Conservation (phyloP, 2,797 vertebrate genomes). For the Semotilus atromaculatus region DNA sequence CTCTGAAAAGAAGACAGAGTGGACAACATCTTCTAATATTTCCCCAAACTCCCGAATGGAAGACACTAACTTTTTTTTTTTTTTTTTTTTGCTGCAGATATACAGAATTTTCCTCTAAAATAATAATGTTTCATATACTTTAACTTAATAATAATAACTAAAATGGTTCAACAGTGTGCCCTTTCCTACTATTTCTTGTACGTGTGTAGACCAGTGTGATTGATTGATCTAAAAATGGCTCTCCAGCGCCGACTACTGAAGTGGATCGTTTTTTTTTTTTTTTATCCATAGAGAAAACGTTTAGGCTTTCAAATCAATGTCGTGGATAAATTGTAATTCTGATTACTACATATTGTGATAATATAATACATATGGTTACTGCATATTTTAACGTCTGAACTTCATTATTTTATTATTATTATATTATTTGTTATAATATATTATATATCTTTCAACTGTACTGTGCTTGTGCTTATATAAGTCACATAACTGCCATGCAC, state of each 20-base stretch:
- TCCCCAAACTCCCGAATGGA: neutral
- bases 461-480: neutral
- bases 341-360: neutral
- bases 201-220: neutral
- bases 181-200: neutral
- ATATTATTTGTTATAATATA: neutral
- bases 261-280: conserved; percentile 1
- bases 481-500: neutral
- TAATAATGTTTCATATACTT: neutral
- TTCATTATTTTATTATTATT: too few species aligned
- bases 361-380: neutral
- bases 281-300: too few species aligned
- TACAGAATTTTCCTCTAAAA: too few species aligned
- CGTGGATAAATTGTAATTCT: neutral
- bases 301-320: neutral
- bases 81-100: neutral
- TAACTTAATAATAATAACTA: neutral
- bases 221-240: neutral
- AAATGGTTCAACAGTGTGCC: neutral
- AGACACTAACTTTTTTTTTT: neutral
- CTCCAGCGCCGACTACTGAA: conserved; percentile 44
- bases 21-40: conserved; percentile 67
- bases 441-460: neutral
- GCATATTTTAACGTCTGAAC: neutral
- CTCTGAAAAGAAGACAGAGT: conserved; percentile 74